Evolutionary conservation across 2,113 vertebrate species (phyloP), one percentile per base, ranked within the genome.

Genomic region (Siphamia tubifer): DNA sequence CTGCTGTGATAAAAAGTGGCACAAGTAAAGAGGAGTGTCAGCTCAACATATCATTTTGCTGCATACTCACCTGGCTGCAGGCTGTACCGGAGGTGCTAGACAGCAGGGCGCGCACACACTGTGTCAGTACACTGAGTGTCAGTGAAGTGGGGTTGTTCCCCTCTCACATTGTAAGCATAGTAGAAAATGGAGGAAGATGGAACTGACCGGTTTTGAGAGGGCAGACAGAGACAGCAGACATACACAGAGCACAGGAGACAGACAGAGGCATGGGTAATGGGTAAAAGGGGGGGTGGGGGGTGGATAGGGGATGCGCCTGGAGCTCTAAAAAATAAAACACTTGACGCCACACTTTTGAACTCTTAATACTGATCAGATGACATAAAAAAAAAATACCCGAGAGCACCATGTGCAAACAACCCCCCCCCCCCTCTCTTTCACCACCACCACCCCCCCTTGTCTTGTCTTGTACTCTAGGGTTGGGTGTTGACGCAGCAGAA

Each of bases 401-500:
- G 61, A 70, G 19, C 65, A 71, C 58, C 44, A 72, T 76, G 52
- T 74, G 68, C 71, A 71, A 81, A 77, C 56, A 84, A 89, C 90
- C 81, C 71, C 84, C 85, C 92, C 77, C 77, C 85, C 70, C 17
- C 88, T 12, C 64, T 76, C 83, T 90, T 25, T 8, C 72, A 83
- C n/a, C n/a, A n/a, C n/a, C n/a, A n/a, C n/a, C 84, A 90, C 44
- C 28, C 28, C 84, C 84, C 91, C 31, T 7, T 86, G 81, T 90
- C 89, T 92, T 87, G 87, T 92, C 89, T 92, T 87, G 74, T 92
- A 60, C 82, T 91, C 85, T 87, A 76, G 90, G 92, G 91, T 90
- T 92, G 92, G 93, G 92, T 94, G 94, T 98, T 98, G 95, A 96
- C 94, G 94, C 95, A 96, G 95, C 95, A 96, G 90, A 96, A 95